These are phyloP conservation scores for Recurvirostra avosetta DNA, from an alignment of 2,113 vertebrate genomes.

Conservation along the genomic window DNA sequence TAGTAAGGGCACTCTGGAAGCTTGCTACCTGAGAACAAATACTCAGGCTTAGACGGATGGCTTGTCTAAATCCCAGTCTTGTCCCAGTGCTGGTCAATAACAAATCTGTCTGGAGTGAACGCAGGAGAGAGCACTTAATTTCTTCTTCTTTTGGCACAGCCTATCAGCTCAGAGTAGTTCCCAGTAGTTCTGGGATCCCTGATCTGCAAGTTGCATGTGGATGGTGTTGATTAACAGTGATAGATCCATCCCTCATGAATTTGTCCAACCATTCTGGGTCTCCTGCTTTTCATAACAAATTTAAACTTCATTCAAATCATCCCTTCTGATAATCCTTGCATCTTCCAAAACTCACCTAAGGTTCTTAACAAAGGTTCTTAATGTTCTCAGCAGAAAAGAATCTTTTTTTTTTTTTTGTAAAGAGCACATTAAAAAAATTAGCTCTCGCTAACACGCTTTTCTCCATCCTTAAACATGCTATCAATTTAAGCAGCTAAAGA, in stretches of 20 bases:
- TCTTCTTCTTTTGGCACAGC: neutral
- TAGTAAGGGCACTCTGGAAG: neutral
- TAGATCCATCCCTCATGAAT: neutral
- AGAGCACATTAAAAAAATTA: neutral
- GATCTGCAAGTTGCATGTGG: neutral
- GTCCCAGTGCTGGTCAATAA: neutral
- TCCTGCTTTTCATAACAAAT: neutral
- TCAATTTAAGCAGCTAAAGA: neutral
- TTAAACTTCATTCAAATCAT: neutral
- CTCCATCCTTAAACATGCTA: neutral
- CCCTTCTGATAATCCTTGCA: neutral
- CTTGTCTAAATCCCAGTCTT: neutral
- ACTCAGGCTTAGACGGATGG: neutral
- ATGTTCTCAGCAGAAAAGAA: neutral
- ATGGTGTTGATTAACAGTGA: neutral
- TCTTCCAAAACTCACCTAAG: neutral
- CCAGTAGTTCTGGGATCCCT: neutral
- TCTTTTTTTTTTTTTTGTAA: neutral
- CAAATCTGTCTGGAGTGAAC: neutral
- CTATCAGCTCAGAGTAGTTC: neutral
- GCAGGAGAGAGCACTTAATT: neutral
- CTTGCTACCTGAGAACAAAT: neutral
- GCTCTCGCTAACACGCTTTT: neutral
- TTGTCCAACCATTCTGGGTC: neutral
- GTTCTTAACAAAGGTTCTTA: neutral